phyloP scores from a whole-genome alignment of 2,113 vertebrate genomes.

The Abramis brama region DNA sequence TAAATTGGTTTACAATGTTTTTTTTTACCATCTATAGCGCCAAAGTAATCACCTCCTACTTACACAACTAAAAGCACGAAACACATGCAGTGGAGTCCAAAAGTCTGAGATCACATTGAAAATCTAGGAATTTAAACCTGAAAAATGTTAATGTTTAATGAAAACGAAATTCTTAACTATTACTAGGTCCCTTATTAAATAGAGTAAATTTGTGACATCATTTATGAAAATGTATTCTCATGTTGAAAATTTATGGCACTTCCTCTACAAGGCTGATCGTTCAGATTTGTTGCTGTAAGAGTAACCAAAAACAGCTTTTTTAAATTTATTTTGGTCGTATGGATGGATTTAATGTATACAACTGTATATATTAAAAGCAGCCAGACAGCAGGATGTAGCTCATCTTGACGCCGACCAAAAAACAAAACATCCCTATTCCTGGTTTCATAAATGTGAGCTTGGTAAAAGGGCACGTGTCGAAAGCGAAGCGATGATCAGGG shows the following conservation, averaged over 20 bases:
- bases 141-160: not conserved
- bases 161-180: not conserved
- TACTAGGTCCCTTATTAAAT: not conserved
- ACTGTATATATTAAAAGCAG: conserved; percentile 60
- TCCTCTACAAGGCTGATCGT: conserved; percentile 4
- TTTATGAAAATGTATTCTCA: not conserved
- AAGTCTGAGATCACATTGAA: not conserved
- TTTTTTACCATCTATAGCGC: not conserved
- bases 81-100: not conserved
- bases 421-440: not conserved
- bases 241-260: conserved; percentile 33
- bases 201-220: not conserved
- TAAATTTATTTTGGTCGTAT: not conserved
- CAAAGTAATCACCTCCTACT: not conserved
- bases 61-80: not conserved
- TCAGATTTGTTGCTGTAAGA: not conserved
- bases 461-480: not conserved
- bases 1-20: not conserved
- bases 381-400: conserved; percentile 11
- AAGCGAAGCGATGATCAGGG: not conserved
- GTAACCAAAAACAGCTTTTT: no score
- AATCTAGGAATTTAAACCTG: not conserved
- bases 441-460: conserved; percentile 3
- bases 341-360: conserved; percentile 32
- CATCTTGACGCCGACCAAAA: conserved; percentile 12